Evolutionary conservation across 2,888 invertebrate genomes (phyloP), one percentile per base, ranked within the genome.

Genomic region (Antheraea yamamai): DNA sequence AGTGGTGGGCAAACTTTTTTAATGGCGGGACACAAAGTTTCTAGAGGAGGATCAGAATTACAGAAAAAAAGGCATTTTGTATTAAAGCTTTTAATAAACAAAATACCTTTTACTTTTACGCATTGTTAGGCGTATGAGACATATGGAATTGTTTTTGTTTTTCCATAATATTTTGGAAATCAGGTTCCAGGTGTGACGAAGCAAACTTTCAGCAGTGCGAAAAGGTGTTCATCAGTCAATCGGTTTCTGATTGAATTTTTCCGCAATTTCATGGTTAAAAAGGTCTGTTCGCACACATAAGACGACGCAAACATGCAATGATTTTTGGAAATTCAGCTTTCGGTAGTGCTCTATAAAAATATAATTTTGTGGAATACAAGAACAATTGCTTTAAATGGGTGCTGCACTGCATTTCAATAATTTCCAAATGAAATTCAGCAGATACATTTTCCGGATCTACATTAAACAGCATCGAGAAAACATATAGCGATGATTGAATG

Each of bases 101-200:
- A 30, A 30, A 30, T 3, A 30, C 30, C n/a, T n/a, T n/a, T 30
- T 39, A 39, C 39, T 39, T 39, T 39, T 39, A 4, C 39, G 78
- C 75, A 76, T 30, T 78, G 74, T n/a, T 80, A 78, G 78, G 76
- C 74, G 78, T 79, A 76, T 78, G 79, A 77, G 78, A 77, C 79
- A 77, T 80, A 30, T 78, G 77, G 73, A 79, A 79, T 78, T 79
- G 79, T 74, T 77, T 79, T 78, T 80, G 79, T 78, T 78, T 78
- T 78, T 75, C 77, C 77, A 79, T 77, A 76, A 78, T 79, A 77
- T 39, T 39, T 39, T 39, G 3, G 52, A 51, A 14, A 14, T 10
- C 52, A 52, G 51, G 51, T 51, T 51, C 14, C 52, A 52, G 10
- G 14, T 52, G 52, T 14, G 52, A 52, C 52, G 52, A 52, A 52